Conservation (phyloP, 2,797 vertebrate species). For the Saxicola maurus region DNA sequence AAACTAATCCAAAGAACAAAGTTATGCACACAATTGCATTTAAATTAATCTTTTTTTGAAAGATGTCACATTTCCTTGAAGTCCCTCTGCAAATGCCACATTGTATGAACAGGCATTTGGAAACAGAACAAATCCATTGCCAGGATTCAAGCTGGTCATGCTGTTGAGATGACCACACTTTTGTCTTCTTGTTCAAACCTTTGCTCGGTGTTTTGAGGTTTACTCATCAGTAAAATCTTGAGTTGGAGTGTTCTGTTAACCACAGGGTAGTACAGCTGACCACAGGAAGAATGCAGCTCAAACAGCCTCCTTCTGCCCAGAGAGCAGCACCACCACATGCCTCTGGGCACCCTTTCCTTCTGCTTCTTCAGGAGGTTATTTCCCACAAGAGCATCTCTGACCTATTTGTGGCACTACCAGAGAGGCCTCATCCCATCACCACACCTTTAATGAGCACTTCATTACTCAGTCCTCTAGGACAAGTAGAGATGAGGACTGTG, state of each 20-base stretch:
- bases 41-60: neutral
- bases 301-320: neutral
- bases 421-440: neutral
- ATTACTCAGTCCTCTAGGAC: neutral
- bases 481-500: neutral
- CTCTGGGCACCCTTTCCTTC: neutral
- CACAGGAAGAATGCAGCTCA: neutral
- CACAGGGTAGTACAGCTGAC: neutral
- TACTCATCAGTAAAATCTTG: neutral
- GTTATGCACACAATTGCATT: neutral
- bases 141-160: neutral
- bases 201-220: neutral
- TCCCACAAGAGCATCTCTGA: neutral
- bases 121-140: neutral
- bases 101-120: neutral
- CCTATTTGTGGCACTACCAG: neutral
- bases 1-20: neutral
- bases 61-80: neutral
- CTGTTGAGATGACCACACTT: neutral
- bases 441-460: neutral
- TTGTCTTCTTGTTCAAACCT: neutral
- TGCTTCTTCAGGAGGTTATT: neutral
- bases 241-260: neutral
- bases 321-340: neutral
- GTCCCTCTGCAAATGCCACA: neutral